phyloP scores from a whole-genome alignment of 1,140 invertebrate species.

The Vanessa tameamea region DNA sequence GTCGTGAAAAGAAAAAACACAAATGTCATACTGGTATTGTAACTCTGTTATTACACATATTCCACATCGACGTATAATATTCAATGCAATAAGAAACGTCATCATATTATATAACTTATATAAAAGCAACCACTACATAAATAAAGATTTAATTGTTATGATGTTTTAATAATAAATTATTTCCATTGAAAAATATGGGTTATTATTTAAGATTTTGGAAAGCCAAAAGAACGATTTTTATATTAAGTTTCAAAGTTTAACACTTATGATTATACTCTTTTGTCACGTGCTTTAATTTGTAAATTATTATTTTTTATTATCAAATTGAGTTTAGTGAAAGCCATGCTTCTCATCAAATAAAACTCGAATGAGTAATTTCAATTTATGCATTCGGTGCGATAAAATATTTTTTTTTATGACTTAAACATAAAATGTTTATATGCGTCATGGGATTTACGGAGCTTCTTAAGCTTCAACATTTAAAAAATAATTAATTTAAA shows the following conservation, averaged over 20 bases:
- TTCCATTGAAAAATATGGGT: too few relatives aligned
- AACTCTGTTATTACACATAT: background rate
- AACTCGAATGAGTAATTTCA: background rate
- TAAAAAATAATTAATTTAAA: background rate
- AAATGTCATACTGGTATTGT: background rate
- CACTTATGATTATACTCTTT: too few relatives aligned
- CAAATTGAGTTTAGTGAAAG: too few relatives aligned
- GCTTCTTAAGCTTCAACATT: background rate
- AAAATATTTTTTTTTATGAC: constrained; percentile 3
- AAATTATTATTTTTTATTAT: too few relatives aligned
- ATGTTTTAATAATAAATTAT: too few relatives aligned
- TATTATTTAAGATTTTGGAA: too few relatives aligned
- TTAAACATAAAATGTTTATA: constrained; percentile 1
- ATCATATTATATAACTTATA: constrained; percentile 27
- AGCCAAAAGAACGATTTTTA: too few relatives aligned
- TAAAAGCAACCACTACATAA: constrained; percentile 15
- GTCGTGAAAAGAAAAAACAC: background rate
- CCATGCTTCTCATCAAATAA: too few relatives aligned
- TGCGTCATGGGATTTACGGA: background rate
- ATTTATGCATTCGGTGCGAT: background rate
- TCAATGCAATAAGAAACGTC: constrained; percentile 30
- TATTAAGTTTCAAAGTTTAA: too few relatives aligned
- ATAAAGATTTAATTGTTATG: background rate
- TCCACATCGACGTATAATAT: constrained; percentile 23
- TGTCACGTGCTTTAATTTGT: too few relatives aligned